Evolutionary conservation across 2,888 invertebrate genomes (phyloP), one percentile per base, ranked within the genome.

Genomic region (Augochlorella aurata): DNA sequence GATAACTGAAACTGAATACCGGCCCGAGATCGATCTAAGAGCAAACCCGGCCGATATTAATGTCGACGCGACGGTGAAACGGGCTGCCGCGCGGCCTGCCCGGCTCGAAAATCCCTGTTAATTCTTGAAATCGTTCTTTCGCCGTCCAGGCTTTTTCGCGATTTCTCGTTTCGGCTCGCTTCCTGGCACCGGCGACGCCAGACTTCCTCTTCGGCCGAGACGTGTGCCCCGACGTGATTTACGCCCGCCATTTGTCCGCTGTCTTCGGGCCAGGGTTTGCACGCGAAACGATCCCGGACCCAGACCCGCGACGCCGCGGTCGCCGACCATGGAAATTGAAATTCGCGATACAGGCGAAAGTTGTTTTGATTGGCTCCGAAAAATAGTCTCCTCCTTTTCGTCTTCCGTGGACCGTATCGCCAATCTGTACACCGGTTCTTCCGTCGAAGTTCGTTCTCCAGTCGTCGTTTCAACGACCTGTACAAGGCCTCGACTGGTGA

Each of bases 1-100:
- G 85, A 86, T 86, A 85, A 77, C 58, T 83, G 85, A 86, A 86
- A 86, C 83, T 77, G 85, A 83, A 85, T 74, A 83, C 83, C 72
- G 70, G 61, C 70, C 47, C 61, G 77, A 81, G 85, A 85, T 85
- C 81, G 85, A 83, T 83, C 86, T 81, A 74, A 58, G 21, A 73
- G 73, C 47, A 29, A 61, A 47, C 70, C 65, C 66, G 54, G 66
- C 21, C 8, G 54, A 78, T 85, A 85, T 85, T 85, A 85, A 85
- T 80, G 75, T 68, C 65, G 58, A 45, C 49, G 29, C 70, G 74
- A 78, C 76, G 68, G 65, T 66, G 78, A 68, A 78, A 78, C 65
- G 52, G 68, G 50, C 67, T 24, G 61, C 67, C 14, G 61, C 77
- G 54, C 76, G 24, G 47, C 50, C 50, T 1, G 16, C 14, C 38